Base-by-base conservation (phyloP, 1,140 invertebrate genomes). In the Drosophila quadrilineata region DNA sequence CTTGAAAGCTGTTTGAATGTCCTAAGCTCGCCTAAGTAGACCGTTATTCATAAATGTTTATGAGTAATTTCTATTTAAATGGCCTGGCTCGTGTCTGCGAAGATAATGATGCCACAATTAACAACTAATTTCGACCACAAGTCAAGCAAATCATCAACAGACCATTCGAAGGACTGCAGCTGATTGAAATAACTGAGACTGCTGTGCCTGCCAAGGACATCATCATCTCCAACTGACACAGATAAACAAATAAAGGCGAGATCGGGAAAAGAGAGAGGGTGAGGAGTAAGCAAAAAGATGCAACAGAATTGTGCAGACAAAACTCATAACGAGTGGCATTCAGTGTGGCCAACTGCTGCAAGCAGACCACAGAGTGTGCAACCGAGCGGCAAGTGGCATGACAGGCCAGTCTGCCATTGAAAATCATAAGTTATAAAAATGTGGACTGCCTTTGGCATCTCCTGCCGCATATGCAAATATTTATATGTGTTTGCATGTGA, bases 341-440 rank as follows among this genome's bases (percentile, higher is more conserved):
- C 28, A 45, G 53, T 62, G 50, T 50, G 58, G 48, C 46, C 59
- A 62, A 53, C 14, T 52, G 58, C 73, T 57, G 63, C 41, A 35
- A 17, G 16, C 12, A 45, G 33, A 26, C 52, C 65, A 54, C 8
- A 48, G 28, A 49, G 9, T 38, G 49, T 36, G 19, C 14, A 26
- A 45, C n/a, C 29, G 41, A 17, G 21, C 46, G 57, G 22, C 38
- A 52, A 16, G 24, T 12, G 17, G 29, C 59, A 43, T n/a, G n/a
- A 16, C 29, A 35, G 49, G 33, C 22, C 29, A 31, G 26, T 10
- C 29, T 40, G 35, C 10, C 21, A 41, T 49, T 19, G 62, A 43
- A 46, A 58, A 69, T 69, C 70, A 69, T 45, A 70, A 72, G 68
- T 82, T 67, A 53, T 65, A 36, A 62, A 67, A 72, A 40, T 53